Percentiles rank a stretch among this genome's conserved stretches.
Evolutionary conservation across 2,113 vertebrate species (phyloP).

Genomic region (Caracal caracal): DNA sequence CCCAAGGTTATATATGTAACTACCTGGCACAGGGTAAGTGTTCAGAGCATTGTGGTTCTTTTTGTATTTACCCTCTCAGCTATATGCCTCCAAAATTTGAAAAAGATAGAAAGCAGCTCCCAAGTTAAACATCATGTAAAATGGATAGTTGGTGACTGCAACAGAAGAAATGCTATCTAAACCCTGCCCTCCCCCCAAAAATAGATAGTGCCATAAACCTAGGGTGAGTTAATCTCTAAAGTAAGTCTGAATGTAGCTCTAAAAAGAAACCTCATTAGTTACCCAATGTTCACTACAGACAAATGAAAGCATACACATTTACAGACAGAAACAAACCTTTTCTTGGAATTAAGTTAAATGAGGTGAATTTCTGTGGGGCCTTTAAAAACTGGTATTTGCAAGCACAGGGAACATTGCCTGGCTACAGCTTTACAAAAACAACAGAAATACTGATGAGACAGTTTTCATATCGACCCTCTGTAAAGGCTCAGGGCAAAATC

Average conservation of each 20-base stretch:
- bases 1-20: neutral
- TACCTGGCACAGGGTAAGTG: neutral
- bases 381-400: neutral
- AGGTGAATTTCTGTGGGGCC: neutral
- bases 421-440: conserved; percentile 24
- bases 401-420: neutral
- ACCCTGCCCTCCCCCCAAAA: neutral
- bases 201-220: neutral
- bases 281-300: neutral
- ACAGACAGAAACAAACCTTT: neutral
- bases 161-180: neutral
- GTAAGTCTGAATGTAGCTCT: neutral
- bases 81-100: neutral
- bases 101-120: neutral
- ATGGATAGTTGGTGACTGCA: neutral
- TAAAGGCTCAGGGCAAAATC: conserved; percentile 45
- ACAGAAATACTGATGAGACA: neutral
- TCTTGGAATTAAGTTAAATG: conserved; percentile 32
- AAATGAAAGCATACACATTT: neutral
- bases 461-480: neutral
- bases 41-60: neutral
- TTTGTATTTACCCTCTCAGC: neutral
- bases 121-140: neutral
- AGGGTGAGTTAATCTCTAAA: neutral
- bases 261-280: conserved; percentile 28